Base-by-base conservation (phyloP, 2,797 vertebrate species). In the Channa striata region DNA sequence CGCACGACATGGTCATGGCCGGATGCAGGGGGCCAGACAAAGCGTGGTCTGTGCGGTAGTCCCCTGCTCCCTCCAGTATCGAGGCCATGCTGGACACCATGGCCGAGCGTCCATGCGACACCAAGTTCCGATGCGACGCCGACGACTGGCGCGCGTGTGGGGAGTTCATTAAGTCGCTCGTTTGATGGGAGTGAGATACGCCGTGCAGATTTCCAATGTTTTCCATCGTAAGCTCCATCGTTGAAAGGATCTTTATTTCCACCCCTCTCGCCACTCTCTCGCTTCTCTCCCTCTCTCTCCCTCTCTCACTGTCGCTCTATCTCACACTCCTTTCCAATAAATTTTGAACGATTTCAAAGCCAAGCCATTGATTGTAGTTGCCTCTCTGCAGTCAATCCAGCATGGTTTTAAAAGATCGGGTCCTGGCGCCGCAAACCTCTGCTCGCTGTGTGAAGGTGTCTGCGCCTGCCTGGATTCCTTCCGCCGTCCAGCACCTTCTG, bases 181-280 rank as follows among this genome's bases (percentile, higher is more conserved):
- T 93, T 85, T 96, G 96, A 80, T 96, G 96, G 68, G 96, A 94
- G 91, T 97, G 96, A 86, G 96, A 91, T 74, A 96, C 94, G 56
- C 95, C 95, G 93, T 97, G 96, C 84, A 98, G 94, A 91, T 96
- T 97, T 89, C 96, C 96, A 91, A 98, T 95, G 93, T 96, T 96
- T 91, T 99, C 97, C 95, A 98, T 96, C 93, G 95, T 96, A 91
- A 99, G 96, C 95, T 99, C 97, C 96, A 98, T 97, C 89, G 93
- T 91, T 93, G 88, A 82, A 89, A 89, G 72, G 85, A 91, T 93
- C 86, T 93, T 89, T 89, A 89, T 90, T 89, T 92, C 92, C 91
- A 87, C 88, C 90, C 89, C 91, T 90, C 85, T 82, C 89, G 75
- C 88, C 86, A 72, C 87, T 84, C 85, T 80, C 92, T 84, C 88